Base-by-base conservation (phyloP, 2,888 invertebrate genomes). In the Rotaria socialis region DNA sequence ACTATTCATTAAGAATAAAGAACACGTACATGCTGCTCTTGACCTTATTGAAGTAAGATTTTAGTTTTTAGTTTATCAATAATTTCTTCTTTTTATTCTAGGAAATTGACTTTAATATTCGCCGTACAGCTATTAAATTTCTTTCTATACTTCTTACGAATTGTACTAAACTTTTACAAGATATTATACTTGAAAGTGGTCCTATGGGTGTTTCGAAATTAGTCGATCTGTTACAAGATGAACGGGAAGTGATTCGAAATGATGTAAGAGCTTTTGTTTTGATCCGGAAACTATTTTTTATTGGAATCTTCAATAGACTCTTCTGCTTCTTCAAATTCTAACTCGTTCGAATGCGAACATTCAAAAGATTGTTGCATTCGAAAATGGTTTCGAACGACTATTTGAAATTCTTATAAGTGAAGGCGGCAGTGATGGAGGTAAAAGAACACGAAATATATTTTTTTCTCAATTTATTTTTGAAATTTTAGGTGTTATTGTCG, bases 321-420 rank as follows among this genome's bases (percentile, higher is more conserved):
- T 99, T 19, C 92, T 99, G 10, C 92, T 99, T 85, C 93, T 99
- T 0, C 95, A 95, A 88, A 95, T 96, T 89, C 92, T 99, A 89
- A 97, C 97, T 0, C 94, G 95, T 93, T 95, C 95, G 24, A 97
- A 99, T 92, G 95, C 96, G 0, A 97, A 96, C 91, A 96, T 98
- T 89, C 97, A 98, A 91, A 99, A 98, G 92, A 97, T 99, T 89
- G 96, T 99, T 0, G 97, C 98, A 0, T 99, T 98, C 91, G 98
- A 99, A 91, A 98, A 97, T 92, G 97, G 97, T 0, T 99, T 99
- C 90, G 97, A 97, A 91, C 93, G 95, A 88, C 92, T 99, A 52
- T 95, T 98, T 89, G 96, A 96, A 90, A 96, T 99, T 19, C 95
- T 99, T 22, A 93, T 93, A 4, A 94, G 95, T 87, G 98, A 98